These are phyloP conservation scores for Siphlonurus alternatus DNA, from an alignment of 2,888 invertebrate species.

Conservation along the genomic window DNA sequence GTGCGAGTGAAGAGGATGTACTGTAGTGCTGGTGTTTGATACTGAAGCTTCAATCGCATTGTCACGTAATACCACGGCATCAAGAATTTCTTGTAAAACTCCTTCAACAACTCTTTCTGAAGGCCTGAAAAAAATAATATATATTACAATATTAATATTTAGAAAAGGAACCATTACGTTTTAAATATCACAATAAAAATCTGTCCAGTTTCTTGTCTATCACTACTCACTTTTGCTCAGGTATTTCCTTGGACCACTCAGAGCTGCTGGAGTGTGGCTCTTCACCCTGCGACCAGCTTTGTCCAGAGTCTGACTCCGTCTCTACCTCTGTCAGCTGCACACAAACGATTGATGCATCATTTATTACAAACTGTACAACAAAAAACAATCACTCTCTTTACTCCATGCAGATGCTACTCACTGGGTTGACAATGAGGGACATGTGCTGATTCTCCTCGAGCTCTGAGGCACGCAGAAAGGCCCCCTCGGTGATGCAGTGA, in stretches of 20 bases:
- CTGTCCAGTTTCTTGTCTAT: not conserved
- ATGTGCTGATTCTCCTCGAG: conserved; percentile 35
- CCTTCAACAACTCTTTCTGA: conserved; percentile 30
- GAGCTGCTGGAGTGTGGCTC: conserved; percentile 22
- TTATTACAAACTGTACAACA: no score
- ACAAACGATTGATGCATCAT: no score
- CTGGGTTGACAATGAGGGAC: conserved; percentile 47
- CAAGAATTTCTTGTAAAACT: conserved; percentile 38
- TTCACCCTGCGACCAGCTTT: not conserved
- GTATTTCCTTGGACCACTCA: conserved; percentile 18
- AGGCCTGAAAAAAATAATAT: not conserved
- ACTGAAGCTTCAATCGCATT: conserved; percentile 7
- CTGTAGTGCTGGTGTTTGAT: conserved; percentile 18
- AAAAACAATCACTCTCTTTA: no score
- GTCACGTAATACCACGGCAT: conserved; percentile 28
- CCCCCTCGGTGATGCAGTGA: conserved; percentile 28
- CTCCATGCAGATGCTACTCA: not conserved
- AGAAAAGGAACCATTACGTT: not conserved
- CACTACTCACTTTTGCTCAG: conserved; percentile 19
- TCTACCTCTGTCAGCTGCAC: not conserved
- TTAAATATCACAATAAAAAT: not conserved
- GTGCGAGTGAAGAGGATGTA: conserved; percentile 68
- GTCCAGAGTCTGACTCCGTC: not conserved
- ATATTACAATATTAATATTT: not conserved
- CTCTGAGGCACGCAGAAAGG: conserved; percentile 29